phyloP scores from a whole-genome alignment of 1,140 invertebrate genomes.

The Phthorimaea operculella region DNA sequence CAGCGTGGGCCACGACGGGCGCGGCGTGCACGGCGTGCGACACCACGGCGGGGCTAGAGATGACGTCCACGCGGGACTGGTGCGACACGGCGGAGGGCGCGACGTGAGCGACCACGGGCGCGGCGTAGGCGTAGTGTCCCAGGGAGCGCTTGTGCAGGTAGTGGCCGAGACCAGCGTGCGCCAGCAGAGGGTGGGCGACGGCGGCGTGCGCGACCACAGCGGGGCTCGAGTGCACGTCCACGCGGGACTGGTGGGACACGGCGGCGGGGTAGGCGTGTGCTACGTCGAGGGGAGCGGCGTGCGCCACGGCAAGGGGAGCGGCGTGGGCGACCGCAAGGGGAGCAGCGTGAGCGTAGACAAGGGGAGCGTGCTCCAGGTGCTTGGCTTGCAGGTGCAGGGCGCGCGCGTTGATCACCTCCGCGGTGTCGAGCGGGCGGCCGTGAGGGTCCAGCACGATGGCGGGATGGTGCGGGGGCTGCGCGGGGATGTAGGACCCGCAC shows the following conservation, averaged over 20 bases:
- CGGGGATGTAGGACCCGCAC: constrained; percentile 41
- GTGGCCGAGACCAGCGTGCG: constrained; percentile 18
- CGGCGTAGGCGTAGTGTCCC: constrained; percentile 36
- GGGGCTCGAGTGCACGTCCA: constrained; percentile 44
- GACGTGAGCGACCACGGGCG: constrained; percentile 16
- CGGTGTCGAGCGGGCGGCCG: constrained; percentile 57
- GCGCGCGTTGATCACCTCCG: constrained; percentile 61
- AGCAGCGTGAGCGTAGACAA: constrained; percentile 23
- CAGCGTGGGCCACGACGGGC: background rate
- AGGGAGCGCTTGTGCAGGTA: constrained; percentile 19
- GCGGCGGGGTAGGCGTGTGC: constrained; percentile 25
- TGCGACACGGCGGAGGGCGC: constrained; percentile 45
- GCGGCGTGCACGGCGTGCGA: constrained; percentile 21
- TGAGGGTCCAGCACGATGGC: constrained; percentile 51
- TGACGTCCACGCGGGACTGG: constrained; percentile 46
- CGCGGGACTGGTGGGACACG: constrained; percentile 65
- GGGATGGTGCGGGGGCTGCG: constrained; percentile 45
- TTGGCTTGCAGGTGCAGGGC: constrained; percentile 59
- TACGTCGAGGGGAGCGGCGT: background rate
- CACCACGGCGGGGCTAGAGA: constrained; percentile 37
- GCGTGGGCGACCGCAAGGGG: constrained; percentile 33
- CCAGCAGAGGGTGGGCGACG: constrained; percentile 36
- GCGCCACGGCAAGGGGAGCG: constrained; percentile 43
- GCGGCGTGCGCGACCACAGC: constrained; percentile 34
- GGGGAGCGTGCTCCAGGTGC: constrained; percentile 39